Conservation (phyloP, 2,888 invertebrate species). For the Drosophila quinaria region DNA sequence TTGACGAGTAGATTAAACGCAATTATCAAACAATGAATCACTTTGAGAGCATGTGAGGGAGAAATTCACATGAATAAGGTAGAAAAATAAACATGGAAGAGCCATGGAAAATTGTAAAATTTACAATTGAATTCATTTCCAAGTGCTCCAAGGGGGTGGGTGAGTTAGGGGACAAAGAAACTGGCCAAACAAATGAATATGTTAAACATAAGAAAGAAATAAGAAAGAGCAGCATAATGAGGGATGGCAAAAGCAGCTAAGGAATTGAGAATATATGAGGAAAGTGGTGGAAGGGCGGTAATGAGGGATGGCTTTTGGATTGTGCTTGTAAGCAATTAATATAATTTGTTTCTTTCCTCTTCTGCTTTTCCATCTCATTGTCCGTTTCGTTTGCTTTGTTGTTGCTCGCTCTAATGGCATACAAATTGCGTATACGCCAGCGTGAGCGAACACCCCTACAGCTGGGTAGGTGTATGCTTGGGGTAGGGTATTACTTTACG, state of each 20-base stretch:
- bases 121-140: slow-evolving; percentile 64
- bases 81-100: slow-evolving; percentile 36
- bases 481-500: slow-evolving; percentile 52
- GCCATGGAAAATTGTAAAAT: slow-evolving; percentile 45
- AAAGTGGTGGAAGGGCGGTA: not conserved
- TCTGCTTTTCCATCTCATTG: not conserved
- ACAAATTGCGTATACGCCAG: slow-evolving; percentile 72
- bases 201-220: slow-evolving; percentile 33
- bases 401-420: slow-evolving; percentile 48
- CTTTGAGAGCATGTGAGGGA: not conserved
- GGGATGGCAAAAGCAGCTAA: not conserved
- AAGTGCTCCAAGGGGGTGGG: slow-evolving; percentile 12
- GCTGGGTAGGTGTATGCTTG: slow-evolving; percentile 25
- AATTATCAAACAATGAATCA: slow-evolving; percentile 66
- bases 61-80: slow-evolving; percentile 16
- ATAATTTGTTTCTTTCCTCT: slow-evolving; percentile 61
- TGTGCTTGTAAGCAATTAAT: slow-evolving; percentile 71
- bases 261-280: slow-evolving; percentile 9
- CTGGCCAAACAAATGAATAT: slow-evolving; percentile 48
- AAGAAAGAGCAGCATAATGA: slow-evolving; percentile 11
- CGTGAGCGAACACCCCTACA: slow-evolving; percentile 44
- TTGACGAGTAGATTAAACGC: slow-evolving; percentile 54
- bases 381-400: slow-evolving; percentile 5
- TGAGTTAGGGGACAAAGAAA: not conserved
- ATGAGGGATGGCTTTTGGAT: slow-evolving; percentile 26